A percentile compares a stretch with the other conserved stretches of the same genome.
These are phyloP conservation scores for Zapornia atra DNA, from an alignment of 2,113 vertebrate species.

Conservation along the genomic window DNA sequence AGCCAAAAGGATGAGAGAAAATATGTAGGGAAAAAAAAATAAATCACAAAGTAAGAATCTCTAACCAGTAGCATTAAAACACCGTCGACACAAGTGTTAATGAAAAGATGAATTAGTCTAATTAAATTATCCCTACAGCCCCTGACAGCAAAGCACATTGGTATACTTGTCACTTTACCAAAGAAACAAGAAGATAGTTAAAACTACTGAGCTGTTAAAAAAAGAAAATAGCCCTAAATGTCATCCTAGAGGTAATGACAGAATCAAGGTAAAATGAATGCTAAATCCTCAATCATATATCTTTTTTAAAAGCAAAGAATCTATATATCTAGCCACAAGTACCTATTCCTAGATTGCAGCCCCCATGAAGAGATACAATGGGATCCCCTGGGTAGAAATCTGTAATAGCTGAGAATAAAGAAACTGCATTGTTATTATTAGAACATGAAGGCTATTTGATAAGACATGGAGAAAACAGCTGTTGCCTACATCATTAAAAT, in stretches of 20 bases:
- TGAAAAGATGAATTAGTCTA: background rate
- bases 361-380: background rate
- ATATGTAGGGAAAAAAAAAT: background rate
- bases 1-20: background rate
- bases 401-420: background rate
- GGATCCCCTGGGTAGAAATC: background rate
- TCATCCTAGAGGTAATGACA: background rate
- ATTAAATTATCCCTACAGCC: background rate
- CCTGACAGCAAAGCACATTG: background rate
- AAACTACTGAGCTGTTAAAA: background rate
- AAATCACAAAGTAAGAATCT: background rate
- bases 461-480: constrained; percentile 57
- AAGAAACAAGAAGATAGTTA: background rate
- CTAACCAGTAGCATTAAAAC: background rate
- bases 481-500: constrained; percentile 21
- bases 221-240: background rate
- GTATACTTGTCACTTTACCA: background rate
- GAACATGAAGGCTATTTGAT: constrained; percentile 41
- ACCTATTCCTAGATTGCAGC: constrained; percentile 42
- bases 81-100: background rate
- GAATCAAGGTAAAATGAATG: background rate
- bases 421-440: constrained; percentile 49
- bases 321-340: background rate
- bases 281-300: background rate
- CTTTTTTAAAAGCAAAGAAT: background rate